Evolutionary conservation across 2,113 vertebrate species (phyloP).

Genomic region (Crocuta crocuta): DNA sequence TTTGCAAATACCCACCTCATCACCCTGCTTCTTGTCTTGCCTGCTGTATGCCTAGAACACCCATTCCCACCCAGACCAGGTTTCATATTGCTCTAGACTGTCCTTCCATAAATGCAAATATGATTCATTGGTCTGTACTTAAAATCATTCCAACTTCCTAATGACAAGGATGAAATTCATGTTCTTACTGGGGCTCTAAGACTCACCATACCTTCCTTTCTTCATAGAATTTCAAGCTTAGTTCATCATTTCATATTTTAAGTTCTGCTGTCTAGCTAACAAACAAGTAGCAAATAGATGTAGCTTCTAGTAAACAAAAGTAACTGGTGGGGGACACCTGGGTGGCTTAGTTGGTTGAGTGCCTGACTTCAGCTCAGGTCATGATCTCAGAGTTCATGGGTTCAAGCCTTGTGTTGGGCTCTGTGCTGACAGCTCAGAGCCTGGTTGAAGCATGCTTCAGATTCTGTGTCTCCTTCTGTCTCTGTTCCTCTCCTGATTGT

Average conservation of each 20-base stretch:
- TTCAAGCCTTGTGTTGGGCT: too few relatives aligned
- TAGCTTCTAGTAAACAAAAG: neutral
- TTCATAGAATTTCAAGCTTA: neutral
- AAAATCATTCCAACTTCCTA: neutral
- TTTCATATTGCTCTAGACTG: neutral
- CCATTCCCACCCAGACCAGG: rapidly evolving
- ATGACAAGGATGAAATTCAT: neutral
- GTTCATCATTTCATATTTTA: neutral
- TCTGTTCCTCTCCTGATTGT: too few relatives aligned
- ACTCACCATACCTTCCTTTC: neutral
- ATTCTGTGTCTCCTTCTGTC: too few relatives aligned
- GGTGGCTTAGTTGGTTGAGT: too few relatives aligned
- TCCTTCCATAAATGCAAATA: neutral
- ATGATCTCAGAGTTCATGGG: too few relatives aligned
- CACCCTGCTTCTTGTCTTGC: neutral
- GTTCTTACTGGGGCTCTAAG: neutral
- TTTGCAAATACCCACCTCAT: neutral
- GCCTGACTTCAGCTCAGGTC: too few relatives aligned
- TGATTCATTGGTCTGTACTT: neutral
- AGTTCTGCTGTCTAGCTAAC: neutral
- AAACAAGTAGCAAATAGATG: neutral
- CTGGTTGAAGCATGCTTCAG: too few relatives aligned
- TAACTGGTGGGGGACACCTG: neutral
- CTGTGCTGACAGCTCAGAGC: too few relatives aligned
- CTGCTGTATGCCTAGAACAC: neutral